Evolutionary conservation across 30 jellyfish, hydroid and myxozoan genomes (phyloP), one percentile per base, ranked within the genome.

Genomic region (Chironex yamaguchii): DNA sequence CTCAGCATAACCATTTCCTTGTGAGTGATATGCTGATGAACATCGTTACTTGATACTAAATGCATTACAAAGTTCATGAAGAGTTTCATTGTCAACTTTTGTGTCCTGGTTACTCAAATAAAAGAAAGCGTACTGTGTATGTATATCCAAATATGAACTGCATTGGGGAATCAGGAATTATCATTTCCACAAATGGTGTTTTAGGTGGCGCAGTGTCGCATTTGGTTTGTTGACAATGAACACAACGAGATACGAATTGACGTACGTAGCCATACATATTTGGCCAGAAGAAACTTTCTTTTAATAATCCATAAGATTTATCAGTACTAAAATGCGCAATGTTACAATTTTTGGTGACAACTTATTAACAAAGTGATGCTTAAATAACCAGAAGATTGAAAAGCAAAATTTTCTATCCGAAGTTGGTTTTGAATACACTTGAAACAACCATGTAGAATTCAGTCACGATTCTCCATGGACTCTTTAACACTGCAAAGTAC

Each of bases 1-100:
- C 22, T 69, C 82, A 23, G 73, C 82, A 22, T 29, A 69, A 30
- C 82, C 82, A 33, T 69, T 69, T 1, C 82, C 82, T 22, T 69
- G 82, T 62, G 66, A 29, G 29, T 69, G 82, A 65, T 69, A 69
- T 31, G 82, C 82, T 11, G 82, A 69, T 4, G 30, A 69, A 30
- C 75, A 65, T 26, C 82, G 72, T 69, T 69, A 29, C 73, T 69
- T 52, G 72, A 69, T 69, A 4, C 26, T 22, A 29, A 29, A 69
- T 30, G 36, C n/a, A 13, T 29, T 29, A 33, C 82, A 26, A 30
- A 69, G 82, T 30, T 69, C 76, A 23, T 69, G 30, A 3, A 69
- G 30, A 21, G 75, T 69, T 33, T 69, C 28, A 52, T 65, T 65
- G 72, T 69, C 65, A 3, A 69, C 66, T n/a, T 69, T 69, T 11